phyloP scores from a whole-genome alignment of 2,797 vertebrate genomes.

The Enteromius paludinosus region DNA sequence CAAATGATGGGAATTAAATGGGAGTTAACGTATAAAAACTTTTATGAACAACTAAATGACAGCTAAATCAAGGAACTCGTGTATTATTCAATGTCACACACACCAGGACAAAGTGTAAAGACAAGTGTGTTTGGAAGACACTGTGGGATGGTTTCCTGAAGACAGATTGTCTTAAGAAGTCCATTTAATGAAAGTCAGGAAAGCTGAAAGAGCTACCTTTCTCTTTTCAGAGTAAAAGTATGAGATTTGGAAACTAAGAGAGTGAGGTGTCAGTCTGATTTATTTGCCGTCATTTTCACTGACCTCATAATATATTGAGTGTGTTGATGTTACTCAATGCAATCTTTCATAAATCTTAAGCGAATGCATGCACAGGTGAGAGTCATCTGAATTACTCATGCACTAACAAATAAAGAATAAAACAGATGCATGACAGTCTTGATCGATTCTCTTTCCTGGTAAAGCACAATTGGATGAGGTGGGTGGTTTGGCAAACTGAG shows the following conservation, averaged over 20 bases:
- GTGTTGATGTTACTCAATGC: constrained; percentile 16
- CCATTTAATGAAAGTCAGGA: constrained; percentile 1
- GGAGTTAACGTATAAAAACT: too few relatives aligned
- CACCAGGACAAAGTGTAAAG: background rate
- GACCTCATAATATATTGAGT: constrained; percentile 28
- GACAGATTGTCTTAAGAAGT: background rate
- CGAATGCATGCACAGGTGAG: constrained; percentile 15
- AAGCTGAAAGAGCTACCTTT: background rate
- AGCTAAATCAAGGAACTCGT: background rate
- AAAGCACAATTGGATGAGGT: background rate
- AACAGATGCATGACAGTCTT: constrained; percentile 7
- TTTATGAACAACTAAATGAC: background rate
- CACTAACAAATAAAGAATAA: background rate
- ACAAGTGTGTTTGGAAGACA: constrained; percentile 7
- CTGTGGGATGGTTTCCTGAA: background rate
- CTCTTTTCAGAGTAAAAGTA: background rate
- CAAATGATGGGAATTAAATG: too few relatives aligned
- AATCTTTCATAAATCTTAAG: constrained; percentile 18
- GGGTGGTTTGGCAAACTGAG: constrained; percentile 4
- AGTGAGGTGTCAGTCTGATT: constrained; percentile 34
- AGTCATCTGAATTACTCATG: constrained; percentile 16
- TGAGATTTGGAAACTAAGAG: constrained; percentile 4
- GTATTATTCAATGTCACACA: background rate
- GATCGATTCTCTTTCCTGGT: background rate
- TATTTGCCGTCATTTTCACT: constrained; percentile 18